Evolutionary conservation across 1,140 invertebrate genomes (phyloP), one percentile per base, ranked within the genome.

Genomic region (Drosophila bipectinata): DNA sequence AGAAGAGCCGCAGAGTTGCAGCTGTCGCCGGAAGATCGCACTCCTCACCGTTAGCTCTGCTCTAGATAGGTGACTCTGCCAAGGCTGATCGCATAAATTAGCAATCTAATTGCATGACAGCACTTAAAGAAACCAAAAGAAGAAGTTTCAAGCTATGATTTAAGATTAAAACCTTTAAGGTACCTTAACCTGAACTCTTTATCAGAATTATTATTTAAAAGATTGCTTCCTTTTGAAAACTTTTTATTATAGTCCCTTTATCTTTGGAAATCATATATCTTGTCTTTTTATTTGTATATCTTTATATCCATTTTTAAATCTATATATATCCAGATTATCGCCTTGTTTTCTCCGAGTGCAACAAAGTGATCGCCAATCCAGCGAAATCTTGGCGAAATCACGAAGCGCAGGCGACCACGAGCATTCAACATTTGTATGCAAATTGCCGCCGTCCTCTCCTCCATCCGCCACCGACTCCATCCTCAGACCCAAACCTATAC

Each of bases 361-460:
- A 49, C 39, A 30, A 32, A 28, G 44, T 18, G 56, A 62, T 73
- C 76, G 51, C 49, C 72, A 78, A 76, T 67, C 26, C 76, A 75
- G 62, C 73, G 56, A 77, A 85, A 84, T 85, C 81, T 80, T 24
- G 26, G 10, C 69, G 61, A 58, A 88, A 87, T 87, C 83, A 79
- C 75, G 84, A 87, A 87, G 83, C 83, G 83, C 83, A 87, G 58
- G 81, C 81, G 77, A 77, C 73, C 64, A 87, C 83, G 83, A 87
- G 83, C 83, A 87, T 87, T 88, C 59, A 87, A 71, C 84, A 87
- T 87, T 87, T 87, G 79, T 87, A 87, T 87, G 83, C 83, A 87
- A 87, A 87, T 87, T 79, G 74, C 51, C 60, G 47, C 67, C 54
- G 79, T 67, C 61, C 52, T 14, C 49, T 30, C 49, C n/a, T 14